Percentiles rank a stretch among this genome's conserved stretches.
These are phyloP conservation scores for Poecilia wingei DNA, from an alignment of 2,797 vertebrate genomes.

Conservation along the genomic window DNA sequence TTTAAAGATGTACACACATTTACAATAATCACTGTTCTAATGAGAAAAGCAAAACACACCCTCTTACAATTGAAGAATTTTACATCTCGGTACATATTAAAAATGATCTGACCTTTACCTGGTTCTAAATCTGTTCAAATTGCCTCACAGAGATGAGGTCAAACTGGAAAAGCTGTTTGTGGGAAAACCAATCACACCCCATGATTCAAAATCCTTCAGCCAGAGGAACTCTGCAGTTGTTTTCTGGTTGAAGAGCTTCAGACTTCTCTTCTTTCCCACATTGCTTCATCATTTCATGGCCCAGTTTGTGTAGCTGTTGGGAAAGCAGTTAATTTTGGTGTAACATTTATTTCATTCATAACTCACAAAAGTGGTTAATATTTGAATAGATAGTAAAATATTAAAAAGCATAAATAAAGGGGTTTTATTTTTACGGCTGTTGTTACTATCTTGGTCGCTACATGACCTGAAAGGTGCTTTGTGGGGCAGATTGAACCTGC, in stretches of 20 bases:
- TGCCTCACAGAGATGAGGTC: not conserved
- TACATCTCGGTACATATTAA: not conserved
- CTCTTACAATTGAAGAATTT: not conserved
- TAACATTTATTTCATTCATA: not conserved
- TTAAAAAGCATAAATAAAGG: not conserved
- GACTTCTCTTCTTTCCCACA: not conserved
- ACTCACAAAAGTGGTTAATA: not conserved
- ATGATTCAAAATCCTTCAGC: not conserved
- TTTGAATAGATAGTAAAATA: not conserved
- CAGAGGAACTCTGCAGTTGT: not conserved
- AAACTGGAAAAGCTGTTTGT: not conserved
- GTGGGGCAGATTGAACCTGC: not conserved
- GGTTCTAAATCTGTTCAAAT: not conserved
- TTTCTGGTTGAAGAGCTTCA: not conserved
- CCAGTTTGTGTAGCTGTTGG: not conserved
- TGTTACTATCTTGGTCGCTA: not conserved
- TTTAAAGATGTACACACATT: not conserved
- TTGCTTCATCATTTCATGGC: not conserved
- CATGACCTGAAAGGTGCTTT: not conserved
- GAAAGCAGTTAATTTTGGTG: not conserved
- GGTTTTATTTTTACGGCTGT: not conserved
- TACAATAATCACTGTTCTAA: not conserved
- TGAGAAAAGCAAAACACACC: not conserved
- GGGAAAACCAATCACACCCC: not conserved
- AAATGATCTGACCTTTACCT: not conserved